Percentiles rank a stretch among this genome's conserved stretches.
Evolutionary conservation across 2,888 invertebrate species (phyloP).

Genomic region (Mythimna impura): DNA sequence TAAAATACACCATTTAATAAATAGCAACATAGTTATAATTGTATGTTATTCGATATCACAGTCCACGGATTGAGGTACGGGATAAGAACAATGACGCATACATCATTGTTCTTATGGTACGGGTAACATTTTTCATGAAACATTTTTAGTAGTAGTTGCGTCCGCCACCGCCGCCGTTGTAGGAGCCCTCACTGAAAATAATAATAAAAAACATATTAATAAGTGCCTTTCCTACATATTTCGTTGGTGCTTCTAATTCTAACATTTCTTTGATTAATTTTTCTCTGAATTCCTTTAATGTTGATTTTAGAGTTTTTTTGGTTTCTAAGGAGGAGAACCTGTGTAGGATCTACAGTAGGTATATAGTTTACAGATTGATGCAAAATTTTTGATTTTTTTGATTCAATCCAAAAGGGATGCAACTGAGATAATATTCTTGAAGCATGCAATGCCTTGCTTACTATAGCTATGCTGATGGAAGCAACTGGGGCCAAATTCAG

Average conservation of each 20-base stretch:
- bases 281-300: no score
- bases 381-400: no score
- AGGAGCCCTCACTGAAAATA: conserved; percentile 80
- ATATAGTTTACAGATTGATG: no score
- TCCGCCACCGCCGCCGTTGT: conserved; percentile 66
- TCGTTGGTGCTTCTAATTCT: neutral
- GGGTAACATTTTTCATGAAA: conserved; percentile 49
- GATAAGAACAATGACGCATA: conserved; percentile 22
- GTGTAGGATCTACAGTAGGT: no score
- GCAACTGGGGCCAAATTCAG: neutral
- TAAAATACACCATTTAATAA: conserved; percentile 66
- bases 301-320: no score
- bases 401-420: no score
- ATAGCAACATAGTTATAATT: conserved; percentile 61
- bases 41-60: conserved; percentile 80
- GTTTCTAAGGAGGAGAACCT: no score
- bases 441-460: no score
- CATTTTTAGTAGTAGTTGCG: conserved; percentile 66
- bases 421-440: no score
- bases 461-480: neutral
- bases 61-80: conserved; percentile 81
- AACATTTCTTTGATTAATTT: no score
- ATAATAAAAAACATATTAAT: conserved; percentile 8
- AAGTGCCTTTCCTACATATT: neutral
- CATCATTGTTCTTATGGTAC: conserved; percentile 64